Conservation (phyloP, 2,888 invertebrate species). For the Hirudinaria manillensis region DNA sequence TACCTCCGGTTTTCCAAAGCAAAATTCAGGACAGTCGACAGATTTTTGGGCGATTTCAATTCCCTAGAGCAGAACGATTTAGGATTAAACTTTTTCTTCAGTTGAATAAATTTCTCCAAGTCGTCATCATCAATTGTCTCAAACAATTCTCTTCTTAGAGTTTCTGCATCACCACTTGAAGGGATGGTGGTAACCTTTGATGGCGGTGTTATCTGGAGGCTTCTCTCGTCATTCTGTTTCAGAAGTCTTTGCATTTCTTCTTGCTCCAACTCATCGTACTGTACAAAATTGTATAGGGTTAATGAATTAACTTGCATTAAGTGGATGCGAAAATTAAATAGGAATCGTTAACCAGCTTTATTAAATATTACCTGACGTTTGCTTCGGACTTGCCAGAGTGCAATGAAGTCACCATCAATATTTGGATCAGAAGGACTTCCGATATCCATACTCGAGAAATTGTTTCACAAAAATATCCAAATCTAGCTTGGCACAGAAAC, state of each 20-base stretch:
- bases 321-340: not conserved
- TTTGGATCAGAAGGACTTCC: slow-evolving; percentile 34
- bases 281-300: not conserved
- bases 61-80: not conserved
- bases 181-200: not conserved
- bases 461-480: too few relatives aligned
- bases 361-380: not conserved
- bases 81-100: not conserved
- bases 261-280: too few relatives aligned
- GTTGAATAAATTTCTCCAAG: not conserved
- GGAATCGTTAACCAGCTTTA: not conserved
- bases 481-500: too few relatives aligned
- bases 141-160: slow-evolving; percentile 30
- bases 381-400: slow-evolving; percentile 36
- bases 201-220: not conserved
- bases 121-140: slow-evolving; percentile 30
- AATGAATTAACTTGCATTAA: not conserved
- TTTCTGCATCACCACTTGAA: not conserved
- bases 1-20: slow-evolving; percentile 30
- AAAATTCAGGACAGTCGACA: slow-evolving; percentile 31
- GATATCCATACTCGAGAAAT: slow-evolving; percentile 7
- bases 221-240: not conserved
- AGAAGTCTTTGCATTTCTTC: not conserved
- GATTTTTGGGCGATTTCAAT: not conserved
- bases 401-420: slow-evolving; percentile 47